A percentile compares a stretch with the other conserved stretches of the same genome.
Conservation (phyloP, 2,888 invertebrate species). For the Nymphalis urticae region DNA sequence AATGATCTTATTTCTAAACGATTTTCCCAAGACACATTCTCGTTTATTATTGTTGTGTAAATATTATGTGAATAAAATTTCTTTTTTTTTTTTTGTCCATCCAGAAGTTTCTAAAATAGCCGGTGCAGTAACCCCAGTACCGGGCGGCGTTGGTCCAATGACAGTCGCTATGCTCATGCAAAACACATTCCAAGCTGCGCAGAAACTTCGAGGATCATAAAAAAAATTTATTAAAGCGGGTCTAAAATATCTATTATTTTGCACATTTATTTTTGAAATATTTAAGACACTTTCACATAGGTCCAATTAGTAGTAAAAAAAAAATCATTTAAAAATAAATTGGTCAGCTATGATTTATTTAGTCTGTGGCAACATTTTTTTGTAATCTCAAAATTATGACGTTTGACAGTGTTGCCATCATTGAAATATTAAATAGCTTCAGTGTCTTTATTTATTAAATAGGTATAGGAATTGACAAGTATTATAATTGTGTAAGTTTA, state of each 20-base stretch:
- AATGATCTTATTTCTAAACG: too few species aligned
- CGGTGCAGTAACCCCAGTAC: constrained; percentile 93
- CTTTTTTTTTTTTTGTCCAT: constrained; percentile 42
- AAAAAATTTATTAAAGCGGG: not conserved
- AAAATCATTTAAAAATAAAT: too few species aligned
- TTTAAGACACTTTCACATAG: not conserved
- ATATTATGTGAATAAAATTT: not conserved
- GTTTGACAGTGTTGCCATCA: not conserved
- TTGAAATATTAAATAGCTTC: not conserved
- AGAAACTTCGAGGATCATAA: constrained; percentile 54
- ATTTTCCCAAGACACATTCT: too few species aligned
- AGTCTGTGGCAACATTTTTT: not conserved
- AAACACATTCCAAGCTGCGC: constrained; percentile 91
- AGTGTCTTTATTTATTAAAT: constrained; percentile 17
- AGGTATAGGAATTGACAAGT: constrained; percentile 25
- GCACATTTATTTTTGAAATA: not conserved
- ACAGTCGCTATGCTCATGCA: constrained; percentile 96
- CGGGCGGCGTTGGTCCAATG: constrained; percentile 96
- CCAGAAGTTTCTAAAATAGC: constrained; percentile 89
- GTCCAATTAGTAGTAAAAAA: too few species aligned
- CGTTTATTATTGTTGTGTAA: not conserved
- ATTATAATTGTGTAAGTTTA: constrained; percentile 26
- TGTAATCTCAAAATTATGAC: constrained; percentile 11
- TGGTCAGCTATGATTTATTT: not conserved
- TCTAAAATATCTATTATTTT: not conserved